Conservation (phyloP, 2,888 invertebrate genomes). For the Drosophila mimetica region DNA sequence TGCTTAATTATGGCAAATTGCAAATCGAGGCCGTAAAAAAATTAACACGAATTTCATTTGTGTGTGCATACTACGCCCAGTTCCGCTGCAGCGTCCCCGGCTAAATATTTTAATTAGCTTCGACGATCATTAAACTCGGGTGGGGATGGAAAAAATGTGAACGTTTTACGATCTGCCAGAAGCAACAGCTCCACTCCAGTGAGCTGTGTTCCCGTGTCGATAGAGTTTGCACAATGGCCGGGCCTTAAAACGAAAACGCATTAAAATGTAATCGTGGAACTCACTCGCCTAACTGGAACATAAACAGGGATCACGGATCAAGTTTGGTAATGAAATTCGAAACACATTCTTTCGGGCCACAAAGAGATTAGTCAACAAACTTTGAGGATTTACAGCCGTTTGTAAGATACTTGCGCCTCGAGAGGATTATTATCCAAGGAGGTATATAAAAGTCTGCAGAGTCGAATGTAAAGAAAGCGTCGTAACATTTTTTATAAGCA, state of each 20-base stretch:
- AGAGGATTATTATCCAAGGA: slow-evolving; percentile 4
- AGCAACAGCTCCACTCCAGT: slow-evolving; percentile 49
- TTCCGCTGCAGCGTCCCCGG: slow-evolving; percentile 40
- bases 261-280: slow-evolving; percentile 58
- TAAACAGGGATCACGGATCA: slow-evolving; percentile 48
- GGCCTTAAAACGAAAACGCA: slow-evolving; percentile 68
- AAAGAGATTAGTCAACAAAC: slow-evolving; percentile 43
- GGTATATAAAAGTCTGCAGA: slow-evolving; percentile 2
- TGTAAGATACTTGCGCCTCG: background rate
- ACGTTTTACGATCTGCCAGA: slow-evolving; percentile 58
- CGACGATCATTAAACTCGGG: slow-evolving; percentile 45
- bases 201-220: slow-evolving; percentile 27
- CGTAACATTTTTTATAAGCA: background rate
- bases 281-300: slow-evolving; percentile 40
- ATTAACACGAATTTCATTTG: slow-evolving; percentile 69
- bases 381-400: slow-evolving; percentile 13
- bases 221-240: slow-evolving; percentile 59
- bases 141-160: slow-evolving; percentile 18
- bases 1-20: slow-evolving; percentile 81
- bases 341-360: slow-evolving; percentile 29
- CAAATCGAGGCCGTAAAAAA: slow-evolving; percentile 65
- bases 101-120: slow-evolving; percentile 47
- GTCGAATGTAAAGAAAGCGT: background rate
- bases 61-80: slow-evolving; percentile 39
- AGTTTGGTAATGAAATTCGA: slow-evolving; percentile 41